These are phyloP conservation scores for Ictidomys tridecemlineatus DNA, from an alignment of 2,113 vertebrate species.

Conservation along the genomic window DNA sequence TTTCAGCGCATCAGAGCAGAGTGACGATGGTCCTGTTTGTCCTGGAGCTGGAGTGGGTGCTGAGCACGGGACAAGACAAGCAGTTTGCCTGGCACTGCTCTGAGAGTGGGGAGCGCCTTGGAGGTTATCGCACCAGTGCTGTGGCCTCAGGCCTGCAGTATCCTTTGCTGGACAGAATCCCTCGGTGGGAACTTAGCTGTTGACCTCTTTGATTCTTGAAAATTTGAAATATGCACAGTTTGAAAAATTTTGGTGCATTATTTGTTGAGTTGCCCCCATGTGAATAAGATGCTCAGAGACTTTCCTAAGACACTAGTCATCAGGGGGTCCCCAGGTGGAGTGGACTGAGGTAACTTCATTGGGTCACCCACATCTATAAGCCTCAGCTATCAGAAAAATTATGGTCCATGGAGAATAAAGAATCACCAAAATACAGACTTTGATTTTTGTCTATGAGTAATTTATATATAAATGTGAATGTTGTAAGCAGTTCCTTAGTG, in stretches of 20 bases:
- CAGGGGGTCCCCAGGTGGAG: background rate
- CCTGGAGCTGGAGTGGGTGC: constrained; percentile 98
- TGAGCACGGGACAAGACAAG: constrained; percentile 98
- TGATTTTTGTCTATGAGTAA: background rate
- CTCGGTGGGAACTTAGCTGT: constrained; percentile 16
- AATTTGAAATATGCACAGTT: background rate
- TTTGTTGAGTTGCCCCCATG: background rate
- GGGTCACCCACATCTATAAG: background rate
- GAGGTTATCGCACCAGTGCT: constrained; percentile 93
- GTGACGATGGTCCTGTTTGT: constrained; percentile 97
- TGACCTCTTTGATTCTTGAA: constrained; percentile 22
- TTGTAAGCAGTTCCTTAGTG: background rate
- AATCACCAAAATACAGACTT: background rate
- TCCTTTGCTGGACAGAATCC: constrained; percentile 88
- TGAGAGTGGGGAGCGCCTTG: constrained; percentile 95
- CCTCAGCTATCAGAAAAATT: background rate
- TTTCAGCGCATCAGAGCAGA: constrained; percentile 94
- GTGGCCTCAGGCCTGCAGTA: constrained; percentile 98
- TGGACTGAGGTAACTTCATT: background rate
- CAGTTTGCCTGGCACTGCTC: constrained; percentile 98
- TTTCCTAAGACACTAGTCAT: background rate
- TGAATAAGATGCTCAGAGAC: background rate
- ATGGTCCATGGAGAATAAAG: background rate
- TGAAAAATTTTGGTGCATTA: background rate
- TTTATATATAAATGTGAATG: background rate